A percentile compares a stretch with the other conserved stretches of the same genome.
phyloP scores from a whole-genome alignment of 1,140 invertebrate genomes.

The Idris sp. region DNA sequence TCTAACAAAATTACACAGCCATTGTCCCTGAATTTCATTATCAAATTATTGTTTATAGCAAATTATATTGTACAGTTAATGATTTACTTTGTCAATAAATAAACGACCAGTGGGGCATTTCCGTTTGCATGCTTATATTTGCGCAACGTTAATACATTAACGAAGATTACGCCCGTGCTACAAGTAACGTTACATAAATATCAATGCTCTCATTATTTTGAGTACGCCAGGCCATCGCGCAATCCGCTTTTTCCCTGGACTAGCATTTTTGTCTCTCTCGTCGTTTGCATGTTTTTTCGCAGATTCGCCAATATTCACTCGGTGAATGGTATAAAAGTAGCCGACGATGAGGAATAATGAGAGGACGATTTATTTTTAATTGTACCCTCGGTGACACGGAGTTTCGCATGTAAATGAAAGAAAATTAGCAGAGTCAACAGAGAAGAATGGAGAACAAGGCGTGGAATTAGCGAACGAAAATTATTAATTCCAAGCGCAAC shows the following conservation, averaged over 20 bases:
- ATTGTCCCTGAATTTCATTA: slow-evolving; percentile 13
- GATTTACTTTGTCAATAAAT: slow-evolving; percentile 27
- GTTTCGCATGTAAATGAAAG: slow-evolving; percentile 2
- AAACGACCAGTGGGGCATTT: slow-evolving; percentile 3
- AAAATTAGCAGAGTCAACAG: slow-evolving; percentile 16
- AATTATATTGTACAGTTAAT: slow-evolving; percentile 5
- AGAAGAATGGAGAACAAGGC: slow-evolving; percentile 8
- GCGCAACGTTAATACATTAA: slow-evolving; percentile 21
- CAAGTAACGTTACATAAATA: slow-evolving; percentile 28
- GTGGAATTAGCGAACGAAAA: slow-evolving; percentile 8
- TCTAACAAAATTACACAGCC: slow-evolving; percentile 2
- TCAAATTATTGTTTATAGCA: slow-evolving; percentile 24
- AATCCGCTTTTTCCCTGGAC: slow-evolving; percentile 4
- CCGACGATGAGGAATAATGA: slow-evolving; percentile 24
- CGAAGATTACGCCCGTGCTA: slow-evolving; percentile 2
- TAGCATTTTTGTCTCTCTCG: background rate
- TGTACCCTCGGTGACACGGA: slow-evolving; percentile 10
- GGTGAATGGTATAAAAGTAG: slow-evolving; percentile 26
- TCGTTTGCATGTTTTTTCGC: background rate
- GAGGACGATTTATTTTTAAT: slow-evolving; percentile 40
- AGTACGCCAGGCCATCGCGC: background rate
- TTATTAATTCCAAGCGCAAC: too few relatives aligned
- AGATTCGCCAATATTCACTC: slow-evolving; percentile 20
- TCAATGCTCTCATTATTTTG: slow-evolving; percentile 32
- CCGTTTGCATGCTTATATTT: slow-evolving; percentile 5